phyloP scores from a whole-genome alignment of 2,888 invertebrate genomes.

The Drosophila neotestacea region DNA sequence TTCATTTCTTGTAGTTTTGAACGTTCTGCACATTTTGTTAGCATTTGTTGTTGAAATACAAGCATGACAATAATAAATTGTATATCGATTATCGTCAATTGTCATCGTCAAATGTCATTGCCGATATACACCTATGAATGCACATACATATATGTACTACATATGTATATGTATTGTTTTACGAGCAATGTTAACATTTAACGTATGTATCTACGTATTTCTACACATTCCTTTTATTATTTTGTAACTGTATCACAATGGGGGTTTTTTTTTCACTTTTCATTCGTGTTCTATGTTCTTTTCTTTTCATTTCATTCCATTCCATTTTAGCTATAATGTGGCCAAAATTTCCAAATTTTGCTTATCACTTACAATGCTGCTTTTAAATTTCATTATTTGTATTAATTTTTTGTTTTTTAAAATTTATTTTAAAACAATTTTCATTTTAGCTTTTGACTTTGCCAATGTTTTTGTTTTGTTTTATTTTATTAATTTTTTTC shows the following conservation, averaged over 20 bases:
- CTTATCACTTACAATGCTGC: constrained; percentile 64
- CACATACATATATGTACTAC: constrained; percentile 14
- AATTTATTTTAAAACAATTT: constrained; percentile 18
- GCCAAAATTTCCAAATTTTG: constrained; percentile 47
- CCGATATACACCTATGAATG: constrained; percentile 27
- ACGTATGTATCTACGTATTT: constrained; percentile 57
- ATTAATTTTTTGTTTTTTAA: constrained; percentile 2
- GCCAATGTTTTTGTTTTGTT: constrained; percentile 35
- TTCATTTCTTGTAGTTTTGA: constrained; percentile 23
- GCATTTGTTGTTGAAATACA: constrained; percentile 45
- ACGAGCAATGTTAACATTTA: constrained; percentile 54
- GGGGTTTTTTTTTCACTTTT: constrained; percentile 40
- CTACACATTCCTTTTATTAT: constrained; percentile 54
- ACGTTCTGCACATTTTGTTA: constrained; percentile 13
- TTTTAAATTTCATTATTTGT: constrained; percentile 11
- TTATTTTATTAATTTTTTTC: constrained; percentile 15
- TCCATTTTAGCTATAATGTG: constrained; percentile 31
- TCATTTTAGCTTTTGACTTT: constrained; percentile 23
- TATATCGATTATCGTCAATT: constrained; percentile 44
- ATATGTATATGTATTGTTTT: constrained; percentile 25
- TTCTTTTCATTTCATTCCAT: constrained; percentile 8
- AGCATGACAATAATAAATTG: constrained; percentile 37
- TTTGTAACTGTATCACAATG: constrained; percentile 64
- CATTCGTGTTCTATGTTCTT: constrained; percentile 5
- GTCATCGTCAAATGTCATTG: constrained; percentile 57